Percentiles rank a stretch among this genome's conserved stretches.
phyloP scores from a whole-genome alignment of 92 coral and sea anemone species.

The Porites rus region DNA sequence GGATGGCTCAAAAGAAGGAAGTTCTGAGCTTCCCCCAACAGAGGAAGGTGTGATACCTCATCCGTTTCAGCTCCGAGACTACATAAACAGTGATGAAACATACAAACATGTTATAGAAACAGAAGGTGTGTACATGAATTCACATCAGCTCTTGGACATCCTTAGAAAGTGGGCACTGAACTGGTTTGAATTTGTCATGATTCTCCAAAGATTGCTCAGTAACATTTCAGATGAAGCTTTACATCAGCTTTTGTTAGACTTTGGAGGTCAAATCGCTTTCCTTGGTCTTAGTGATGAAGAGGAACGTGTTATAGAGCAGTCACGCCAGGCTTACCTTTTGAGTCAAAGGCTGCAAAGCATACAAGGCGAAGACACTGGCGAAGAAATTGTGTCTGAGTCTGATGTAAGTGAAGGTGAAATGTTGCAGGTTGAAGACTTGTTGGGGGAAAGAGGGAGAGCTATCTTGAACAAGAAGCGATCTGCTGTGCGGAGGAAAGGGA shows the following conservation, averaged over 20 bases:
- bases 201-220: slow-evolving; percentile 42
- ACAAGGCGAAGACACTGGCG: slow-evolving; percentile 23
- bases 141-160: slow-evolving; percentile 64
- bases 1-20: slow-evolving; percentile 6
- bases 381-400: slow-evolving; percentile 59
- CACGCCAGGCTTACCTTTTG: slow-evolving; percentile 66
- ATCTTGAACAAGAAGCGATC: slow-evolving; percentile 34
- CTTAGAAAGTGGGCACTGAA: slow-evolving; percentile 61
- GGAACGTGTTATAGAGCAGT: slow-evolving; percentile 57
- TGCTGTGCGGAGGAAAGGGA: slow-evolving; percentile 31
- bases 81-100: slow-evolving; percentile 44
- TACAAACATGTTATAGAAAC: slow-evolving; percentile 50
- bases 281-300: slow-evolving; percentile 50
- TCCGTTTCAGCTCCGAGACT: slow-evolving; percentile 30
- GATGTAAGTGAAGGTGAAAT: slow-evolving; percentile 49
- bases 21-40: not conserved
- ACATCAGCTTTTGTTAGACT: slow-evolving; percentile 57
- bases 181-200: slow-evolving; percentile 68
- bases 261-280: slow-evolving; percentile 62
- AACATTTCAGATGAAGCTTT: slow-evolving; percentile 56
- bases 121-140: slow-evolving; percentile 46
- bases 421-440: slow-evolving; percentile 16
- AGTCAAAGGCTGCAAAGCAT: slow-evolving; percentile 33
- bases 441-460: slow-evolving; percentile 38
- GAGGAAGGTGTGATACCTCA: slow-evolving; percentile 24